Evolutionary conservation across 92 coral and sea anemone genomes (phyloP).

Genomic region (Isaurus tuberculatus): DNA sequence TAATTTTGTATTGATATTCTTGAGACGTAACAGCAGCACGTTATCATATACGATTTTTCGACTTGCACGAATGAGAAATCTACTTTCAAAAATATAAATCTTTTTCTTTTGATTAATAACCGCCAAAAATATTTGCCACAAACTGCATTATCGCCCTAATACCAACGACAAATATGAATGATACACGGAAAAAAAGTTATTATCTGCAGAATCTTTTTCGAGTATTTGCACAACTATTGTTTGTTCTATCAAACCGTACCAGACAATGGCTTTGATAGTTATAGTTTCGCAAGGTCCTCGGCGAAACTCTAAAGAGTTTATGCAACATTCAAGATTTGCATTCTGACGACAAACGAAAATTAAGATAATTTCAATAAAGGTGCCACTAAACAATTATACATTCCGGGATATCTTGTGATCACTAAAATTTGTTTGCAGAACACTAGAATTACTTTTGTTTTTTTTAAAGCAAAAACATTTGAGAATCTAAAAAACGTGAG

Average conservation of each 20-base stretch:
- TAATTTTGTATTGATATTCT: neutral
- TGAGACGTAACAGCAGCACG: neutral
- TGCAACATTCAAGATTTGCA: neutral
- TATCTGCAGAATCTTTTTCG: no score
- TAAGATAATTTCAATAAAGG: neutral
- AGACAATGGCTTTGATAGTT: neutral
- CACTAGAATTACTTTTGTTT: neutral
- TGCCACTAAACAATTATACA: neutral
- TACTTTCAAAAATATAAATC: neutral
- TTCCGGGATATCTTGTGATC: no score
- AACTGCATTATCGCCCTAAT: neutral
- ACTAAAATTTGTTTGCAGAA: neutral
- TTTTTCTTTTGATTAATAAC: neutral
- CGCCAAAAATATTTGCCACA: neutral
- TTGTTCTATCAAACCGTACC: no score
- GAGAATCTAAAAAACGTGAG: neutral
- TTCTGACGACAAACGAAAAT: neutral
- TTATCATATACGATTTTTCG: neutral
- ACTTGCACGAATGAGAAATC: neutral
- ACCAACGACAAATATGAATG: neutral
- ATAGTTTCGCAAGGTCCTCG: neutral
- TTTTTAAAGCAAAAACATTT: neutral
- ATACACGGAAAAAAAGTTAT: no score
- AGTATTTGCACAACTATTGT: no score
- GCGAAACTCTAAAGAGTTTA: neutral